phyloP scores from a whole-genome alignment of 2,888 invertebrate genomes.

The Brachypterus glaber region DNA sequence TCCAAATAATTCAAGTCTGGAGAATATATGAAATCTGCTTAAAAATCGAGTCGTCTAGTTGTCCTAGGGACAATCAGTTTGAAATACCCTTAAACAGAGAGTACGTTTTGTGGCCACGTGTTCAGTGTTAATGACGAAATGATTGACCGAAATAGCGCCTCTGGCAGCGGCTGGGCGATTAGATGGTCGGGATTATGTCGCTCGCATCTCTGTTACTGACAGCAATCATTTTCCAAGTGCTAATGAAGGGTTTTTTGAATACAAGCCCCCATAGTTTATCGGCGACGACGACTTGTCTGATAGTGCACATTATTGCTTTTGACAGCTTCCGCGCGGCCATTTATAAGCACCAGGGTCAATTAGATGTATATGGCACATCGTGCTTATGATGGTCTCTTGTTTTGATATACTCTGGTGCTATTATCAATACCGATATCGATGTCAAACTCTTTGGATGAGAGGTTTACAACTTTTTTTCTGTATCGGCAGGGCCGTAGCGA shows the following conservation, averaged over 20 bases:
- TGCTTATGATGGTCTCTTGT: conserved; percentile 27
- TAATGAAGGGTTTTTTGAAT: conserved; percentile 42
- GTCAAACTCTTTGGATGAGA: too few relatives aligned
- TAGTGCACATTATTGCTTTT: conserved; percentile 40
- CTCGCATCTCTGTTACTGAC: conserved; percentile 34
- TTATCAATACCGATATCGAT: too few relatives aligned
- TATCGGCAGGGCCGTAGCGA: too few relatives aligned
- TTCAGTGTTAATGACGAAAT: conserved; percentile 33
- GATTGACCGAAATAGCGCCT: conserved; percentile 36
- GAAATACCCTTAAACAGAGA: too few relatives aligned
- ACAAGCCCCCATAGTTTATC: conserved; percentile 38
- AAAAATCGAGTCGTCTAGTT: too few relatives aligned
- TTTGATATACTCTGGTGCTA: too few relatives aligned
- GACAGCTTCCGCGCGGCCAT: conserved; percentile 40
- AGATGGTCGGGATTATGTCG: neutral
- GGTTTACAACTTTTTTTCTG: too few relatives aligned
- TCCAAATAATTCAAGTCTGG: too few relatives aligned
- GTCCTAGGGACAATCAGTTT: too few relatives aligned
- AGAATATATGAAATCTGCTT: too few relatives aligned
- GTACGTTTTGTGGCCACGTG: neutral
- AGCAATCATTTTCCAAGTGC: conserved; percentile 41
- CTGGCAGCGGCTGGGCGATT: conserved; percentile 12
- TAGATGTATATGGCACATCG: conserved; percentile 36
- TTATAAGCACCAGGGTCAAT: conserved; percentile 42
- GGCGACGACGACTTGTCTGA: conserved; percentile 37